Evolutionary conservation across 2,888 invertebrate genomes (phyloP).

Genomic region (Hydroisotoma schaefferi): DNA sequence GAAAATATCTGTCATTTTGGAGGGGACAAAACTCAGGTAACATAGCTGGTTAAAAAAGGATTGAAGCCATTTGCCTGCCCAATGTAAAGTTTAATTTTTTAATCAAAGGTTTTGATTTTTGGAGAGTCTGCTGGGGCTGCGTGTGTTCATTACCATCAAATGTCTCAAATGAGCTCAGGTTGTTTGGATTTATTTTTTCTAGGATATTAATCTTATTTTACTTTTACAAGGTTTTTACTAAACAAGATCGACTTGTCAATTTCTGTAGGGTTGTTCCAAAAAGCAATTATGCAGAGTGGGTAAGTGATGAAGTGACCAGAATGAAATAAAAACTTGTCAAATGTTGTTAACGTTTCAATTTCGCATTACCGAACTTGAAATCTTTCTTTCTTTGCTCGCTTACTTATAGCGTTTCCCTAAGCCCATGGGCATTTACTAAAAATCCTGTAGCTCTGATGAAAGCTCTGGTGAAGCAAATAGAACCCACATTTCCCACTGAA

Average conservation of each 20-base stretch:
- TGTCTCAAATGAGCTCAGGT: conserved; percentile 23
- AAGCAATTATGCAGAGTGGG: conserved; percentile 32
- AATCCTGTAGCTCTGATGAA: conserved; percentile 24
- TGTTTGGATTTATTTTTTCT: no score
- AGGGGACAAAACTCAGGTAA: conserved; percentile 23
- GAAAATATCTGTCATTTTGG: conserved; percentile 28
- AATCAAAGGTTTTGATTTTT: no score
- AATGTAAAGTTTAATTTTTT: no score
- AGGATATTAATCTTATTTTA: no score
- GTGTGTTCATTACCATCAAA: conserved; percentile 29
- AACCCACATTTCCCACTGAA: conserved; percentile 17
- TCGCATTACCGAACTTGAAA: neutral
- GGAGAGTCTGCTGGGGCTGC: conserved; percentile 18
- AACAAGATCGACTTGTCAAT: neutral
- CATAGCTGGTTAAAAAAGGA: no score
- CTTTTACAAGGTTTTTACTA: conserved; percentile 1
- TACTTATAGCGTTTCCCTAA: conserved; percentile 13
- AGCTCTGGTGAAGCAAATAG: conserved; percentile 27
- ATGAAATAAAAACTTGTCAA: neutral
- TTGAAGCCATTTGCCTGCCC: conserved; percentile 21
- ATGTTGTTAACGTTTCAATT: no score
- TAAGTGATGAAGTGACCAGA: neutral
- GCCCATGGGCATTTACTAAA: conserved; percentile 35
- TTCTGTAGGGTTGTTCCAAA: conserved; percentile 22
- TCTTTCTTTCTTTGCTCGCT: neutral